Percentiles rank a stretch among this genome's conserved stretches.
These are phyloP conservation scores for Himalopsyche phryganea DNA, from an alignment of 1,140 invertebrate genomes.

Conservation along the genomic window DNA sequence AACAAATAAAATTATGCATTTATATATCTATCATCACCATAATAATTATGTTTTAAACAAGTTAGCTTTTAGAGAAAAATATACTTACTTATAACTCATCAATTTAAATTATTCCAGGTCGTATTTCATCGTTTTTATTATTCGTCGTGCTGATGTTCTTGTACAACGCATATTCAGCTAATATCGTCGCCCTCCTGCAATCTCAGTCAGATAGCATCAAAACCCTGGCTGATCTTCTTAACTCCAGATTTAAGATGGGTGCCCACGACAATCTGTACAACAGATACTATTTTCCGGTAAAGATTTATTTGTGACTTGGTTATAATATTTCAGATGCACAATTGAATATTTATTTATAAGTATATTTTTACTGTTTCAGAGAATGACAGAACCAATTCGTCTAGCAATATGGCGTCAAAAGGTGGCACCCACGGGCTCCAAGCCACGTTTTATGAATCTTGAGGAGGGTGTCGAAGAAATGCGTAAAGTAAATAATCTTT, in stretches of 20 bases:
- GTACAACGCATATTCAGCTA: constrained; percentile 64
- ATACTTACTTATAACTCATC: too few species aligned
- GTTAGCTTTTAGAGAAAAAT: too few species aligned
- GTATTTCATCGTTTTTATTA: constrained; percentile 52
- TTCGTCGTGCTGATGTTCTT: constrained; percentile 51
- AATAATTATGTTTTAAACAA: too few species aligned
- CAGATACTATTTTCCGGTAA: constrained; percentile 55
- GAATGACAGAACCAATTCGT: constrained; percentile 56
- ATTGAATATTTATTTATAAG: too few species aligned
- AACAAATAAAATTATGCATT: too few species aligned
- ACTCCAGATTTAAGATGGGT: constrained; percentile 50
- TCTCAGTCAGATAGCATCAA: constrained; percentile 59
- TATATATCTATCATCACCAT: too few species aligned
- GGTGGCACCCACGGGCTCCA: constrained; percentile 53
- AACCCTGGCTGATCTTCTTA: constrained; percentile 53
- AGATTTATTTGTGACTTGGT: background rate
- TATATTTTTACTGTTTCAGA: constrained; percentile 43
- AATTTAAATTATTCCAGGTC: too few species aligned
- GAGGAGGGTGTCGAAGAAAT: constrained; percentile 58
- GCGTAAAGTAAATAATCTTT: constrained; percentile 42
- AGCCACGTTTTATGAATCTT: constrained; percentile 52
- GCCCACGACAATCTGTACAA: constrained; percentile 52
- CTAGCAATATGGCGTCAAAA: constrained; percentile 59
- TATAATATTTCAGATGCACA: too few species aligned
- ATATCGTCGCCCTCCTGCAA: constrained; percentile 63